Conservation (phyloP, 2,888 invertebrate genomes). For the Tryphoninae sp. region DNA sequence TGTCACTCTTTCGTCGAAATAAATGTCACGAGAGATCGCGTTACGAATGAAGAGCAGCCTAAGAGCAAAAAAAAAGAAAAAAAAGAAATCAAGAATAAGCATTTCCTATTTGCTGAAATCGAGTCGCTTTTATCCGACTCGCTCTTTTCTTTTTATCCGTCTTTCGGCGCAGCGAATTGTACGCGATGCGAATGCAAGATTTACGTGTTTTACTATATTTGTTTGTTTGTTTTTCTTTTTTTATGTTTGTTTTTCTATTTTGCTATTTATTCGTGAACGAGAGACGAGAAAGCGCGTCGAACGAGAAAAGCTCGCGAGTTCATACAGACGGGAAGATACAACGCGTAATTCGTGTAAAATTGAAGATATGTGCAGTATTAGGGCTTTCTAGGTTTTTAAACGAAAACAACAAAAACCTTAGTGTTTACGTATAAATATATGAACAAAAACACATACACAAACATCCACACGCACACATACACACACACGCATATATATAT, state of each 20-base stretch:
- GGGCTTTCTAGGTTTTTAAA: slow-evolving; percentile 63
- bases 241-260: neutral
- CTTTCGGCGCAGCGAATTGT: neutral
- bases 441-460: slow-evolving; percentile 1
- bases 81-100: neutral
- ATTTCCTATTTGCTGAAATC: neutral
- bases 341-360: slow-evolving; percentile 57
- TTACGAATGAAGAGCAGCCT: slow-evolving; percentile 11
- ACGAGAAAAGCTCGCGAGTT: neutral
- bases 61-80: slow-evolving; percentile 7
- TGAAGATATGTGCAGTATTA: slow-evolving; percentile 63
- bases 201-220: neutral
- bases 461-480: slow-evolving; percentile 3
- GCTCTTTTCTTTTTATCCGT: neutral
- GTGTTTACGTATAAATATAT: slow-evolving; percentile 43
- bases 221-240: neutral
- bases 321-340: slow-evolving; percentile 25
- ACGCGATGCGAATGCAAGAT: neutral
- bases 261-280: slow-evolving; percentile 16
- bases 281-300: slow-evolving; percentile 8
- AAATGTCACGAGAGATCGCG: slow-evolving; percentile 20
- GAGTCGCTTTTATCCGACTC: neutral
- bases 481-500: slow-evolving; percentile 4
- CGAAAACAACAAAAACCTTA: slow-evolving; percentile 33
- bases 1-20: slow-evolving; percentile 17